Percentiles rank a stretch among this genome's conserved stretches.
Evolutionary conservation across 1,140 invertebrate genomes (phyloP).

Genomic region (Bombyx mori): DNA sequence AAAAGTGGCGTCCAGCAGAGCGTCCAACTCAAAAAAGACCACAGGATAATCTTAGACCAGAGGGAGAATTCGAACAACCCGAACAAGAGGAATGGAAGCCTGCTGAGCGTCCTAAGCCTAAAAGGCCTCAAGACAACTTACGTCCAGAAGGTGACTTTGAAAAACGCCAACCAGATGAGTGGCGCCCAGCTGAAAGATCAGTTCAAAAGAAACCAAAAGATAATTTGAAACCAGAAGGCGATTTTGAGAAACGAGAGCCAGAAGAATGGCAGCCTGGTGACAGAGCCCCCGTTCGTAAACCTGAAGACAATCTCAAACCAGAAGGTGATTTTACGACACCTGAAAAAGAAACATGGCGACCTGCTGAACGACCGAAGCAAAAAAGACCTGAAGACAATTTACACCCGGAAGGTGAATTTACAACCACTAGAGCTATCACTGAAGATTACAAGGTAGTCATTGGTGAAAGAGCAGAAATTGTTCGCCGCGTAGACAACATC

Average conservation of each 20-base stretch:
- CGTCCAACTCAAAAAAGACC: slow-evolving; percentile 27
- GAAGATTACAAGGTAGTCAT: slow-evolving; percentile 73
- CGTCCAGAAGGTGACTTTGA: slow-evolving; percentile 71
- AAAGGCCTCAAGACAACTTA: slow-evolving; percentile 67
- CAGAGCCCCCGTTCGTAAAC: slow-evolving; percentile 55
- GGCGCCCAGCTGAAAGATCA: slow-evolving; percentile 48
- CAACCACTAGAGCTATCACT: slow-evolving; percentile 57
- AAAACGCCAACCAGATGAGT: slow-evolving; percentile 37
- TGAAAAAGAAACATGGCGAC: slow-evolving; percentile 32
- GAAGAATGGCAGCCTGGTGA: slow-evolving; percentile 58
- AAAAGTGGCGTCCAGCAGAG: slow-evolving; percentile 16
- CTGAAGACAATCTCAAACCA: slow-evolving; percentile 67
- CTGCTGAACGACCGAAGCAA: slow-evolving; percentile 7
- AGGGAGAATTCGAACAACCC: slow-evolving; percentile 72
- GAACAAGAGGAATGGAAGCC: slow-evolving; percentile 63
- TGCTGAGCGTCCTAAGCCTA: slow-evolving; percentile 57
- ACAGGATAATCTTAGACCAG: slow-evolving; percentile 37
- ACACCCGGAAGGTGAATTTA: slow-evolving; percentile 75
- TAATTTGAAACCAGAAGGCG: slow-evolving; percentile 77
- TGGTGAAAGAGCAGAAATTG: slow-evolving; percentile 75
- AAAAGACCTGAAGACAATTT: slow-evolving; percentile 74
- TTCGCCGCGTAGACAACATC: slow-evolving; percentile 75
- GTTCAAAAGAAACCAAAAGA: slow-evolving; percentile 43
- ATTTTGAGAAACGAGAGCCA: slow-evolving; percentile 71
- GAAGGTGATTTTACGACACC: slow-evolving; percentile 77